Conservation (phyloP, 2,888 invertebrate species). For the Isotomurus palustris region DNA sequence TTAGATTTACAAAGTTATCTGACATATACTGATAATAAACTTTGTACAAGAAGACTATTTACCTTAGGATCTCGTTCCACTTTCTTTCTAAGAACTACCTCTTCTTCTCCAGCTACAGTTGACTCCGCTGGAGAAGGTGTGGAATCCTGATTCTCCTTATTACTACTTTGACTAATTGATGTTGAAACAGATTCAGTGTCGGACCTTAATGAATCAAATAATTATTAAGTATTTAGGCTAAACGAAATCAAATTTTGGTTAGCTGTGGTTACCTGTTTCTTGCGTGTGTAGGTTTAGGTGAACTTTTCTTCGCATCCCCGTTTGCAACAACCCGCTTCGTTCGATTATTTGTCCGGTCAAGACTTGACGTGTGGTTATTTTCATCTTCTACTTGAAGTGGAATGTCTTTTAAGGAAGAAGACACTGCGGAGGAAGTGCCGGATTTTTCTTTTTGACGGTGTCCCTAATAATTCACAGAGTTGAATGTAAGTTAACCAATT, state of each 20-base stretch:
- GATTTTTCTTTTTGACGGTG: neutral
- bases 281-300: constrained; percentile 29
- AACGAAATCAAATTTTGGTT: neutral
- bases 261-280: constrained; percentile 36
- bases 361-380: constrained; percentile 37
- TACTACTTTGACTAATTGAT: constrained; percentile 70
- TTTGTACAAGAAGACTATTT: neutral
- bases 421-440: constrained; percentile 30
- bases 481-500: neutral
- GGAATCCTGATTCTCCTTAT: constrained; percentile 54
- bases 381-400: constrained; percentile 41
- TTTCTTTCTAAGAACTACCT: constrained; percentile 66
- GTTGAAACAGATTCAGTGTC: constrained; percentile 80
- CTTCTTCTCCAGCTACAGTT: constrained; percentile 56
- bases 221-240: neutral
- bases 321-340: constrained; percentile 35
- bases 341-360: constrained; percentile 38
- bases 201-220: constrained; percentile 56
- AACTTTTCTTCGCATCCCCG: constrained; percentile 33
- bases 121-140: constrained; percentile 48
- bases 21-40: too few species aligned
- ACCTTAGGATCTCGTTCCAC: constrained; percentile 36
- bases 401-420: constrained; percentile 43
- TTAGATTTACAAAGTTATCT: neutral
- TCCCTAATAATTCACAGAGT: neutral